These are phyloP conservation scores for Natator depressus DNA, from an alignment of 2,113 vertebrate species.

Conservation along the genomic window DNA sequence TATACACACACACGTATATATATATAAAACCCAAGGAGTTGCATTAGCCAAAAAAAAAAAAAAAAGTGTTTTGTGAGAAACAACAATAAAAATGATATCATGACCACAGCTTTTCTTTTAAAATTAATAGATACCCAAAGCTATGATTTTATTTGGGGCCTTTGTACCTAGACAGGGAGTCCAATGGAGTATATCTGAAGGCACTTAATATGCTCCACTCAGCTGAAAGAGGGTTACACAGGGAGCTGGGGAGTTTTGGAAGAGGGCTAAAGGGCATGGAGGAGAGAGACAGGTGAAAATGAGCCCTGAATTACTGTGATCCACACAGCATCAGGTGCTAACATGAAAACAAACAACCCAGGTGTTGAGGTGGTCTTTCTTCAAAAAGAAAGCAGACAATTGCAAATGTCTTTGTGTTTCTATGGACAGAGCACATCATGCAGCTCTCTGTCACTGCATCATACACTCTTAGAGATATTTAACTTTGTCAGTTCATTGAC, in stretches of 20 bases:
- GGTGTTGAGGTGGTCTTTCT: slow-evolving; percentile 66
- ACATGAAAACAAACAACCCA: slow-evolving; percentile 64
- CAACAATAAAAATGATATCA: slow-evolving; percentile 77
- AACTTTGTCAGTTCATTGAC: slow-evolving; percentile 89
- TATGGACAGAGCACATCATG: slow-evolving; percentile 72
- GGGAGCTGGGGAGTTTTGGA: slow-evolving; percentile 76
- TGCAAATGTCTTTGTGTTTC: slow-evolving; percentile 67
- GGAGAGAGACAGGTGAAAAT: slow-evolving; percentile 71
- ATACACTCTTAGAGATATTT: slow-evolving; percentile 87
- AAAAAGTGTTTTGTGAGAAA: slow-evolving; percentile 79
- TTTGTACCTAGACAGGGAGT: slow-evolving; percentile 75
- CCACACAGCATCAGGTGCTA: slow-evolving; percentile 70
- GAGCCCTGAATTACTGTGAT: slow-evolving; percentile 73
- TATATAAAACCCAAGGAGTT: slow-evolving; percentile 78
- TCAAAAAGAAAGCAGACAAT: slow-evolving; percentile 57
- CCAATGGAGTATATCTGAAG: slow-evolving; percentile 86
- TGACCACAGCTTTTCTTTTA: slow-evolving; percentile 84
- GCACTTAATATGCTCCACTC: slow-evolving; percentile 89
- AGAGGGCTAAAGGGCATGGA: slow-evolving; percentile 54
- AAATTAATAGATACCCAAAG: slow-evolving; percentile 70
- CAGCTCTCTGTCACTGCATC: slow-evolving; percentile 73
- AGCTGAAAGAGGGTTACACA: slow-evolving; percentile 71
- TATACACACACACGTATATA: slow-evolving; percentile 68
- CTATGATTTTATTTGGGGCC: slow-evolving; percentile 72
- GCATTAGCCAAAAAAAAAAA: slow-evolving; percentile 83